These are phyloP conservation scores for Cyanocitta stelleri DNA, from an alignment of 2,113 vertebrate genomes.

Conservation along the genomic window DNA sequence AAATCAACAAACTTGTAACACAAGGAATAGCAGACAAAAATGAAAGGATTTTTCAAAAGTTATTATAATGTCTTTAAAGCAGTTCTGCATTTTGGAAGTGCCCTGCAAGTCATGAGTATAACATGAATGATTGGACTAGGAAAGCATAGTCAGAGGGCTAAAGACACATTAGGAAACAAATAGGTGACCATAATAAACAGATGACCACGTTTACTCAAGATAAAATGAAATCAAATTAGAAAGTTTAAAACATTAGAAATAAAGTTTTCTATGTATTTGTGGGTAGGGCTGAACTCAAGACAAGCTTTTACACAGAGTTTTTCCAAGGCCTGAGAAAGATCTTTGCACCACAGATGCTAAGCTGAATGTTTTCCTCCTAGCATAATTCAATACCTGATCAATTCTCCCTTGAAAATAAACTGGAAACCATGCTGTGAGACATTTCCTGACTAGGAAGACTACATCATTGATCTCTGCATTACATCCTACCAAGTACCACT, in stretches of 20 bases:
- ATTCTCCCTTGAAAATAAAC: not conserved
- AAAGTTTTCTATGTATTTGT: not conserved
- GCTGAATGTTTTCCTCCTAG: not conserved
- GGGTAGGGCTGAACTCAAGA: not conserved
- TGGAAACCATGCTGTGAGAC: not conserved
- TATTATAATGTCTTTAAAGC: not conserved
- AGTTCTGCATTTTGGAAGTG: not conserved
- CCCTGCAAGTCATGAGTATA: not conserved
- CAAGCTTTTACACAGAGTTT: not conserved
- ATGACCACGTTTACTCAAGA: fast-evolving
- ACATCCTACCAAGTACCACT: not conserved
- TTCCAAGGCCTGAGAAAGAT: not conserved
- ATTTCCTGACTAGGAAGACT: not conserved
- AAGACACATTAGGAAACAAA: not conserved
- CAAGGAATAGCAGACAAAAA: not conserved
- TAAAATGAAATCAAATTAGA: not conserved
- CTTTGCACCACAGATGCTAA: fast-evolving
- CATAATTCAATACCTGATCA: not conserved
- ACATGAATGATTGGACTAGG: not conserved
- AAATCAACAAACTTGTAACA: not conserved
- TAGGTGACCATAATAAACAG: not conserved
- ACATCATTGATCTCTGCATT: not conserved
- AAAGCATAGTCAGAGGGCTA: not conserved
- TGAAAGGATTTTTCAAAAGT: not conserved
- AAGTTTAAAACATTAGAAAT: not conserved